Conservation (phyloP, 2,888 invertebrate species). For the Drosophila anomalata region DNA sequence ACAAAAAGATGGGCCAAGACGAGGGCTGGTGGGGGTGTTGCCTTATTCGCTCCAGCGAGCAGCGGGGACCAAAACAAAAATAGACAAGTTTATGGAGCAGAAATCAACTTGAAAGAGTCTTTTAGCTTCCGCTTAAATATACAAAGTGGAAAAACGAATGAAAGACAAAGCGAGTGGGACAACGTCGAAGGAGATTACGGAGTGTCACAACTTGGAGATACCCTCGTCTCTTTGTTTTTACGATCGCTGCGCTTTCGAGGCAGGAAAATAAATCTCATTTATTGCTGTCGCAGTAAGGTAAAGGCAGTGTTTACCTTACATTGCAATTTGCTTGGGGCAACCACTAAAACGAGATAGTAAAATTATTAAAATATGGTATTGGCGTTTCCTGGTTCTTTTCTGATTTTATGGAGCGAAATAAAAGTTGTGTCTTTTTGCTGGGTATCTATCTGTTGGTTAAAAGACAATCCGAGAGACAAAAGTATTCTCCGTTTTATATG, state of each 20-base stretch:
- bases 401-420: neutral
- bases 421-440: neutral
- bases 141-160: constrained; percentile 55
- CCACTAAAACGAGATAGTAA: neutral
- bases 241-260: constrained; percentile 7
- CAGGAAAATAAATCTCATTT: constrained; percentile 13
- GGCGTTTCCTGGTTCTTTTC: neutral
- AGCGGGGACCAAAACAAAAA: constrained; percentile 62
- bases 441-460: constrained; percentile 19
- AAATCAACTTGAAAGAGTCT: constrained; percentile 76
- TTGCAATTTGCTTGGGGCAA: neutral
- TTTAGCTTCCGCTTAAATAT: constrained; percentile 73
- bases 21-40: constrained; percentile 7
- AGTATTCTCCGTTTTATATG: constrained; percentile 54
- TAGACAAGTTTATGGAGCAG: constrained; percentile 78
- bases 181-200: neutral
- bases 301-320: neutral
- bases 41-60: constrained; percentile 64
- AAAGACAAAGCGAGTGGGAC: constrained; percentile 20
- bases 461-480: constrained; percentile 24
- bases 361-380: constrained; percentile 1
- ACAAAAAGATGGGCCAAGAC: neutral
- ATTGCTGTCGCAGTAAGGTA: neutral
- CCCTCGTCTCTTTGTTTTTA: constrained; percentile 10
- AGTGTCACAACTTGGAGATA: constrained; percentile 5